Percentiles rank a stretch among this genome's conserved stretches.
Conservation (phyloP, 2,113 vertebrate genomes). For the Bujurquina vittata region DNA sequence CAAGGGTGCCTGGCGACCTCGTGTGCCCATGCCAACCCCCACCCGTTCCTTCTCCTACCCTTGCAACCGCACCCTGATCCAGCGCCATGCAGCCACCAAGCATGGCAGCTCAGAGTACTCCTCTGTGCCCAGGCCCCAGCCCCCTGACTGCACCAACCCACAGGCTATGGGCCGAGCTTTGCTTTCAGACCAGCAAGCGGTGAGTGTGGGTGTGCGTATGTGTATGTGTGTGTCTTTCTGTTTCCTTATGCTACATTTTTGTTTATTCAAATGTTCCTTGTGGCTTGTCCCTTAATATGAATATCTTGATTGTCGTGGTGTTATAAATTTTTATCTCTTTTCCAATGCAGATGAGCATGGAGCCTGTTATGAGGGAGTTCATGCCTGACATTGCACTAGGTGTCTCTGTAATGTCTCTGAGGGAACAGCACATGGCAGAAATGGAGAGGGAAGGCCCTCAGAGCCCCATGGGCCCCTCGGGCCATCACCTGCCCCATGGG, state of each 20-base stretch:
- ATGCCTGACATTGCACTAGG: slow-evolving; percentile 99
- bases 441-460: slow-evolving; percentile 87
- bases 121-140: slow-evolving; percentile 84
- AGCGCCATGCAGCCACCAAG: slow-evolving; percentile 85
- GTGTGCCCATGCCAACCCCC: slow-evolving; percentile 89
- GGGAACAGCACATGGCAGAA: slow-evolving; percentile 92
- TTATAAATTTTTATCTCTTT: slow-evolving; percentile 40
- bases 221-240: not conserved
- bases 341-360: slow-evolving; percentile 83
- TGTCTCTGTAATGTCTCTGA: slow-evolving; percentile 92
- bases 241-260: slow-evolving; percentile 9
- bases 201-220: slow-evolving; percentile 71
- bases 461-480: slow-evolving; percentile 79
- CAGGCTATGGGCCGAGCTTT: slow-evolving; percentile 82
- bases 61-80: slow-evolving; percentile 91
- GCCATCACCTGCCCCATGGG: slow-evolving; percentile 77
- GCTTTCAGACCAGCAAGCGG: slow-evolving; percentile 88
- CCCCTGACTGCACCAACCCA: slow-evolving; percentile 91
- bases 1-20: slow-evolving; percentile 93
- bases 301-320: not conserved
- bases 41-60: slow-evolving; percentile 97
- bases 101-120: slow-evolving; percentile 85
- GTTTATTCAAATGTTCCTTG: slow-evolving; percentile 10
- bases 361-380: slow-evolving; percentile 93
- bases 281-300: not conserved